Evolutionary conservation across 1,140 invertebrate species (phyloP), one percentile per base, ranked within the genome.

Genomic region (Leptinotarsa defecta): DNA sequence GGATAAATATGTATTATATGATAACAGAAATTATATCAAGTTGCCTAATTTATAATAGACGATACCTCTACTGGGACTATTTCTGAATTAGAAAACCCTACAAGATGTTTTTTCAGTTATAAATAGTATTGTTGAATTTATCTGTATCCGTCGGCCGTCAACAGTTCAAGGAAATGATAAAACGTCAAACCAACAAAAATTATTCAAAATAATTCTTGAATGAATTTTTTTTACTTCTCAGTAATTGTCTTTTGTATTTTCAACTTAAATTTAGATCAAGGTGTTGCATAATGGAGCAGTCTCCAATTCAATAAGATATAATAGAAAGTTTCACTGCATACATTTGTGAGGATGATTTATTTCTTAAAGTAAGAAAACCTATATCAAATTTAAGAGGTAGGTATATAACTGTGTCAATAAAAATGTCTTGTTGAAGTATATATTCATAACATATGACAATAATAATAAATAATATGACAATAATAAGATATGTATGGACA

Each of bases 151-250:
- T 57, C 52, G 52, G 5, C 52, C 52, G 52, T 57, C 52, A 57
- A 57, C 52, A 57, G 15, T 57, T 57, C n/a, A 15, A 57, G n/a
- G 52, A 19, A 57, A 57, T 57, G 52, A 57, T 57, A 57, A 57
- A 57, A 57, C 52, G 52, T 57, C 52, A 57, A 57, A 57, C 52
- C n/a, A 57, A 57, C 52, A 57, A 57, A 43, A 57, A 17, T 57
- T 57, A 57, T 57, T 57, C 17, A 57, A 57, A 57, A 57, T 57
- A 57, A 19, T 57, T 57, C 17, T 57, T n/a, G 52, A 57, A 57
- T 57, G 52, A 17, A 57, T 57, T 57, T 57, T 8, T 57, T 19
- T 57, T 4, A 57, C 15, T 57, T 57, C 17, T n/a, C 52, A 19
- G 52, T n/a, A 57, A 19, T 57, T 57, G n/a, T 57, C 34, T 43